Base-by-base conservation (phyloP, 2,888 invertebrate species). In the Eupithecia abbreviata region DNA sequence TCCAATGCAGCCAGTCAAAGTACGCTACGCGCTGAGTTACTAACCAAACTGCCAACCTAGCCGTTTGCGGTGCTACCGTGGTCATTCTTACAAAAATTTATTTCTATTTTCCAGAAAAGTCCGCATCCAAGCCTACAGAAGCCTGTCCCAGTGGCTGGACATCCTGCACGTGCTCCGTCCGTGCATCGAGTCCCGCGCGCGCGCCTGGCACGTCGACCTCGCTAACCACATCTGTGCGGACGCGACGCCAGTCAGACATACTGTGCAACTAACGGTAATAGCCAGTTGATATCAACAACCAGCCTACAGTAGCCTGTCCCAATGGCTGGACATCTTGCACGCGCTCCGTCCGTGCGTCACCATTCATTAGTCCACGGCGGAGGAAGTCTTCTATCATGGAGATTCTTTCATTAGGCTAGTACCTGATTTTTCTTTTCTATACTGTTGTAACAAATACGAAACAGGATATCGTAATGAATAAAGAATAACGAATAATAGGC, bases 201-300 rank as follows among this genome's bases (percentile, higher is more conserved):
- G 85, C 18, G 78, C 82, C n/a, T 90, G 90, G 90, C 89, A 89
- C 67, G 90, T 90, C 4, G 90, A 91, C 45, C 85, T 94, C 2
- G 82, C 90, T 0, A 75, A 78, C n/a, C 88, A 90, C 72, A 82
- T 93, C 2, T 3, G 88, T 0, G 79, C 76, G 0, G 94, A 94
- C 79, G 85, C 91, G 77, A 90, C 91, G 0, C 91, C 92, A 0
- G 76, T 75, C 0, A 87, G 72, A 69, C 89, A 89, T 73, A 72
- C 86, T 10, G 90, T 93, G 3, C 87, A 91, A 75, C 87, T 94
- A 0, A 91, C 90, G 75, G 94, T 94, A 74, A 88, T 89, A 49
- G 4, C 13, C 7, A 49, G 49, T 13, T 13, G 13, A 49, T 13
- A 49, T 49, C 13, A 49, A 13, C 49, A 49, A 49, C 62, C 84